Conservation (phyloP, 1,140 invertebrate genomes). For the Drosophila willistoni region DNA sequence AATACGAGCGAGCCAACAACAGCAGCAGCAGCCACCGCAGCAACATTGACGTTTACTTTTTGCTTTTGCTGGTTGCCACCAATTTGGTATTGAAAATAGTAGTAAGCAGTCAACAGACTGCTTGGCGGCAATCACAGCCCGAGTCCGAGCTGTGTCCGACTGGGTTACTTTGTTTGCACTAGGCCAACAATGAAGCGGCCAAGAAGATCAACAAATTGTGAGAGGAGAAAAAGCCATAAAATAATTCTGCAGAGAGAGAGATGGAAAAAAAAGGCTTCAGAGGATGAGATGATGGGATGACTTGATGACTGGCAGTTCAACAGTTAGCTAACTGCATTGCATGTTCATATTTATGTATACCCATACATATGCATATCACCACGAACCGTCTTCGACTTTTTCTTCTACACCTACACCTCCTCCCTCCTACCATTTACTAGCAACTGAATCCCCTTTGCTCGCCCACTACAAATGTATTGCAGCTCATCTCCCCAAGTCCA, state of each 20-base stretch:
- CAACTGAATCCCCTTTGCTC: neutral
- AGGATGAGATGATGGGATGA: constrained; percentile 2
- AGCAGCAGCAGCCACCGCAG: neutral
- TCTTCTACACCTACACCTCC: constrained; percentile 10
- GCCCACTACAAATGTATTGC: constrained; percentile 32
- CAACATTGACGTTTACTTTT: constrained; percentile 27
- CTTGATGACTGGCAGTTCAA: constrained; percentile 32
- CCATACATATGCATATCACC: neutral
- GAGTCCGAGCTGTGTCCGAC: constrained; percentile 17
- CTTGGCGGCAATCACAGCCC: constrained; percentile 61
- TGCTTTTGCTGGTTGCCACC: constrained; percentile 58
- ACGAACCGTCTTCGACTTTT: neutral
- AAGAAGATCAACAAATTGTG: constrained; percentile 48
- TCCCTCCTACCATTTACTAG: neutral
- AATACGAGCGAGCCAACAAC: constrained; percentile 67
- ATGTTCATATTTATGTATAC: constrained; percentile 42
- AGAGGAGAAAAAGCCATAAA: constrained; percentile 14
- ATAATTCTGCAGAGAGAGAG: constrained; percentile 25
- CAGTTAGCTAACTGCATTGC: constrained; percentile 24
- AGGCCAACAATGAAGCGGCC: constrained; percentile 56
- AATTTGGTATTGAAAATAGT: constrained; percentile 72
- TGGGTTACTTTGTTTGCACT: constrained; percentile 52
- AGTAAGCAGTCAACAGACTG: constrained; percentile 64
- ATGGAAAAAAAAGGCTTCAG: constrained; percentile 33
- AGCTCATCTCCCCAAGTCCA: constrained; percentile 36